Conservation (phyloP, 2,797 vertebrate genomes). For the Urophycis tenuis region DNA sequence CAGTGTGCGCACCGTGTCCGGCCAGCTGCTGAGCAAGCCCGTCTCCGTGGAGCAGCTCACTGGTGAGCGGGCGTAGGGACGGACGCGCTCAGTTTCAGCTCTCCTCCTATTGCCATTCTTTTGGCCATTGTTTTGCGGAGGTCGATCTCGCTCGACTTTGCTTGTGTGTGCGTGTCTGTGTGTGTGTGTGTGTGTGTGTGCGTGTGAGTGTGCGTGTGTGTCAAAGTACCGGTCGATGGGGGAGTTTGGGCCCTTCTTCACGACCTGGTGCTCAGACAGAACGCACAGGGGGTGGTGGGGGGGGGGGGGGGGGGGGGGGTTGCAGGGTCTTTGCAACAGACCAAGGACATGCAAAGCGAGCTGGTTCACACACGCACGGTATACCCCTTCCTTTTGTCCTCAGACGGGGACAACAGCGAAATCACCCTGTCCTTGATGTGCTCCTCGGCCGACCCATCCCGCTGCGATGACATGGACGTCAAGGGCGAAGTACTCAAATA, state of each 20-base stretch:
- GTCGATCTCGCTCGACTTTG: not conserved
- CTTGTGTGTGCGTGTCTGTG: not conserved
- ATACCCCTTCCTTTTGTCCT: not conserved
- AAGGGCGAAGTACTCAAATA: fast-evolving
- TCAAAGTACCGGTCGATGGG: too few species aligned
- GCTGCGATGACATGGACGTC: fast-evolving
- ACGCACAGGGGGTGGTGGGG: too few species aligned
- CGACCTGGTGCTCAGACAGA: too few species aligned
- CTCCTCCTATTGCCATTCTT: not conserved
- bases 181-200: not conserved
- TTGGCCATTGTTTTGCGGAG: not conserved
- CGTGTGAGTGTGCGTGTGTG: too few species aligned
- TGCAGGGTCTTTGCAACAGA: not conserved
- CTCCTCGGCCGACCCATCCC: fast-evolving
- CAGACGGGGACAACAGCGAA: not conserved
- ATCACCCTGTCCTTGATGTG: conserved; percentile 56
- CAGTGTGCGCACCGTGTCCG: not conserved
- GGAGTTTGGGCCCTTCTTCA: too few species aligned
- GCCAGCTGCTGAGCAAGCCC: not conserved
- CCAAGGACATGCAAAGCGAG: not conserved
- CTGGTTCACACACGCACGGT: too few species aligned
- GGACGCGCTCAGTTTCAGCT: not conserved
- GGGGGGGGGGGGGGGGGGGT: too few species aligned
- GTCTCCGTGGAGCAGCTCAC: not conserved
- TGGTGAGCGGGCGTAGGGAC: not conserved